Evolutionary conservation across 1,140 invertebrate genomes (phyloP).

Genomic region (Ladona fulva): DNA sequence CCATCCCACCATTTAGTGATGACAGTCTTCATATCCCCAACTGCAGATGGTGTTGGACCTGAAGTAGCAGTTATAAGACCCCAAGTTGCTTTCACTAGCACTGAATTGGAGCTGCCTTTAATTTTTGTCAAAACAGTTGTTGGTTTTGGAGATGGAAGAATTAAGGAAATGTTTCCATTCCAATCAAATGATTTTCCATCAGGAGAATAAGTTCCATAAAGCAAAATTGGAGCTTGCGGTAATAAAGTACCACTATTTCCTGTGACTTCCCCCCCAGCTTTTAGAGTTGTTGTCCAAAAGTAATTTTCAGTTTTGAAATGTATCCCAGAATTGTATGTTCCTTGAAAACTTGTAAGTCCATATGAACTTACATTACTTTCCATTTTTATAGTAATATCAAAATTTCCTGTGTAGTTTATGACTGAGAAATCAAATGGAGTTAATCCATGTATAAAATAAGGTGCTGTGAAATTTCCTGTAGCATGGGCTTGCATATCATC

Average conservation of each 20-base stretch:
- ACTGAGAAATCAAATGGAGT: background rate
- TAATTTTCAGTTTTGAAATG: background rate
- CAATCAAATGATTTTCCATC: background rate
- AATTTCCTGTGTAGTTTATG: background rate
- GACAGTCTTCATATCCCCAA: background rate
- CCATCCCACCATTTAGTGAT: slow-evolving; percentile 11
- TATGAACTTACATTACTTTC: background rate
- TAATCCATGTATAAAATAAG: background rate
- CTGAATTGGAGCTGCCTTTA: background rate
- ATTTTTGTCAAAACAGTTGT: background rate
- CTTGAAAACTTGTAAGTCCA: background rate
- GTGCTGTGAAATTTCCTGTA: background rate
- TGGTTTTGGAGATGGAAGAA: background rate
- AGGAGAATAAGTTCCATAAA: background rate
- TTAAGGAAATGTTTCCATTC: background rate
- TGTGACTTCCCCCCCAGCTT: background rate
- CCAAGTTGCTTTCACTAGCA: background rate
- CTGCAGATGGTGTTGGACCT: background rate
- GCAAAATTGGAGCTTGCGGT: background rate
- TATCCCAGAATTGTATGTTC: background rate
- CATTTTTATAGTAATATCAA: background rate
- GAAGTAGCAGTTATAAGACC: background rate
- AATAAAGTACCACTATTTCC: background rate
- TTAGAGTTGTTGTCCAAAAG: background rate
- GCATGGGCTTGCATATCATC: background rate